Evolutionary conservation across 2,888 invertebrate species (phyloP), one percentile per base, ranked within the genome.

Genomic region (Clanis bilineata): DNA sequence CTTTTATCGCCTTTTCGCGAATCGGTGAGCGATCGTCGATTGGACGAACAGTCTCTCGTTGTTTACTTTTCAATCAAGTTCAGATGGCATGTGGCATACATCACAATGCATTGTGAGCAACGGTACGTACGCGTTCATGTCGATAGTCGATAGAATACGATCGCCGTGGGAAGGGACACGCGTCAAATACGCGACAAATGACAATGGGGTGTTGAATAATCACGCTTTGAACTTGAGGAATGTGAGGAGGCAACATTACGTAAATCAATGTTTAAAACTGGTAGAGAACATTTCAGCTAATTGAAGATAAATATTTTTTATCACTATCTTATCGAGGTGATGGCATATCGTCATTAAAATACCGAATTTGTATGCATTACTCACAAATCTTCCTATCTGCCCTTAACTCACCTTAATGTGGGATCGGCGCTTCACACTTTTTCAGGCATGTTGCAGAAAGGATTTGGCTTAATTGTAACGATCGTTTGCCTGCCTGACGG

Each of bases 161-260:
- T 67, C 72, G 68, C 59, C 89, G 89, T 90, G 90, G 83, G 90
- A 90, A 89, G 73, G 51, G 66, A 62, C 71, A 63, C 65, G 62
- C 77, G 70, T 73, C 82, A 85, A 83, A 79, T 80, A 88, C 87
- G 84, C 82, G 79, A 88, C 36, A 36, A 36, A 36, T 36, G 1
- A 36, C 88, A 88, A 87, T 86, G 77, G 77, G 80, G 85, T 85
- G 82, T 86, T 65, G 69, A 64, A 63, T 70, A 73, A 73, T 74
- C 74, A 69, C 72, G 70, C 61, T 64, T 70, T 65, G 68, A 64
- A 64, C 63, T 75, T 72, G 69, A 68, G 62, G 64, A 67, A 69
- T 67, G 59, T 56, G 21, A 25, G 58, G 61, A 21, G 58, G 57
- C 51, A 66, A 60, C 64, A 60, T 58, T 25, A 51, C 57, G 51